These are phyloP conservation scores for Datnioides undecimradiatus DNA, from an alignment of 2,113 vertebrate genomes.

Conservation along the genomic window DNA sequence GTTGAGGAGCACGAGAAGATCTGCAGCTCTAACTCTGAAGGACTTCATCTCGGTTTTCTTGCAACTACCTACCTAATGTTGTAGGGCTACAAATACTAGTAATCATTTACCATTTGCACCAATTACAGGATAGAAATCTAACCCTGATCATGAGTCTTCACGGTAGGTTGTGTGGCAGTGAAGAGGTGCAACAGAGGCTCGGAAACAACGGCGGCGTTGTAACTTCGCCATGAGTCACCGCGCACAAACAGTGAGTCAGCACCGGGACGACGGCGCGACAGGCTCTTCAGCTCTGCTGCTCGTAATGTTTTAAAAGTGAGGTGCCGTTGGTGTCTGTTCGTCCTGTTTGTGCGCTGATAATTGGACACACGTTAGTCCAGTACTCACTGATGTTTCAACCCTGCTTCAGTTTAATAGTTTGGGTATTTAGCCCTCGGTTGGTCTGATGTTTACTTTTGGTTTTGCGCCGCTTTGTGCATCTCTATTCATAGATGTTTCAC, in stretches of 20 bases:
- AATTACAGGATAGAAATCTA: neutral
- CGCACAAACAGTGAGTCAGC: conserved; percentile 37
- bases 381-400: neutral
- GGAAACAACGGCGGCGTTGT: neutral
- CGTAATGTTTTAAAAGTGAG: neutral
- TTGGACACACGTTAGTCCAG: too few relatives aligned
- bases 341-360: neutral
- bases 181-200: neutral
- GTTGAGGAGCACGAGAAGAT: too few relatives aligned
- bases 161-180: neutral
- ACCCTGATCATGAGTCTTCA: neutral
- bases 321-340: neutral
- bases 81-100: neutral
- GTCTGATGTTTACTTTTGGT: too few relatives aligned
- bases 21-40: too few relatives aligned
- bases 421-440: neutral
- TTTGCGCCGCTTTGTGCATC: too few relatives aligned
- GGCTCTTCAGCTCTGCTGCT: conserved; percentile 1
- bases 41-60: too few relatives aligned
- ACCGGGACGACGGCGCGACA: neutral
- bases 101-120: neutral
- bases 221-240: conserved; percentile 24
- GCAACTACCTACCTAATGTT: too few relatives aligned
- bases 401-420: neutral
- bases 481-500: too few relatives aligned